Conservation (phyloP, 2,113 vertebrate species). For the Kryptolebias marmoratus region DNA sequence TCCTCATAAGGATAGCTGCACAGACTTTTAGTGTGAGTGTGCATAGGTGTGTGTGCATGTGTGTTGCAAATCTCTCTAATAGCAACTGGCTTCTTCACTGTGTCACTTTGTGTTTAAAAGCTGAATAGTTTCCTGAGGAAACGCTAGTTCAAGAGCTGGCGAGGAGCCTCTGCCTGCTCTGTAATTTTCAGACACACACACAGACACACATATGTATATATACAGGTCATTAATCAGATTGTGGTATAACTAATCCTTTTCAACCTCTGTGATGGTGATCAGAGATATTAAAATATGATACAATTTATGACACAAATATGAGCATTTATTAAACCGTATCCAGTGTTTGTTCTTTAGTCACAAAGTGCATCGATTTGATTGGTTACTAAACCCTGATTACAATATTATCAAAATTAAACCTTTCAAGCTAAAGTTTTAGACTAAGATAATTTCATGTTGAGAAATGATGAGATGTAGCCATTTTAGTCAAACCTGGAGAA, state of each 20-base stretch:
- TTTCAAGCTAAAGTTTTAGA: no score
- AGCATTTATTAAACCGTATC: neutral
- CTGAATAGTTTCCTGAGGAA: slow-evolving; percentile 72
- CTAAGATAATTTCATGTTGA: no score
- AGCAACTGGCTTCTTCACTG: slow-evolving; percentile 46
- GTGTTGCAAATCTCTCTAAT: slow-evolving; percentile 42
- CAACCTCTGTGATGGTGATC: neutral
- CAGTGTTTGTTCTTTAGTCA: neutral
- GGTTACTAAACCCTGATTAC: no score
- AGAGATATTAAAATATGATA: neutral
- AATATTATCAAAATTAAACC: no score
- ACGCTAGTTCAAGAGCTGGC: slow-evolving; percentile 61
- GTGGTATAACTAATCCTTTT: neutral
- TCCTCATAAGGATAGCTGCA: no score
- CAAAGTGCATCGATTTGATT: no score
- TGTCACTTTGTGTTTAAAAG: slow-evolving; percentile 65
- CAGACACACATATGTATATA: neutral
- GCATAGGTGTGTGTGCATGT: slow-evolving; percentile 18
- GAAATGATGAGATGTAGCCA: no score
- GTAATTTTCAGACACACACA: slow-evolving; percentile 38
- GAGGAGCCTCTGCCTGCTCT: slow-evolving; percentile 31
- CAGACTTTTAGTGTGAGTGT: neutral
- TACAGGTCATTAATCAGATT: neutral
- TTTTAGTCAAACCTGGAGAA: no score
- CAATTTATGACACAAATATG: neutral